Evolutionary conservation across 2,113 vertebrate species (phyloP), one percentile per base, ranked within the genome.

Genomic region (Leptobrachium ailaonicum): DNA sequence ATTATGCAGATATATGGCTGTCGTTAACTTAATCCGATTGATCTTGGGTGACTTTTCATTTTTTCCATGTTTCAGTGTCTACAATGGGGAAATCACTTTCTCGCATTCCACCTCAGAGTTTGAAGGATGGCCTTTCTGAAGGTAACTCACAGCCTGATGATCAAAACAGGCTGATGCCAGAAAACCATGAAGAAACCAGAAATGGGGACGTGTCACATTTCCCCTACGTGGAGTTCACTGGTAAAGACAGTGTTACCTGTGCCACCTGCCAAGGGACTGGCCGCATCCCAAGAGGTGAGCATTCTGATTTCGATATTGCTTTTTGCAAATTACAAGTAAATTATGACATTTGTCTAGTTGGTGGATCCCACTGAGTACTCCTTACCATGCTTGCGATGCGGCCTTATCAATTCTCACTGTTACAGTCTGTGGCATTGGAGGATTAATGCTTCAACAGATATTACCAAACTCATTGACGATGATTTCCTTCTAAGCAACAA

Each of bases 191-290:
- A 12, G 72, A 92, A 50, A 91, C 85, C 0, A 95, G 97, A 69
- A 95, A 96, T 1, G 88, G 73, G 32, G 95, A 99, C n/a, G 96
- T 98, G 2, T 98, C 97, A 0, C 97, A 99, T 87, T 99, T 99
- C 86, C 98, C 97, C 0, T 99, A 99, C 0, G 97, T 99, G 87
- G 98, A 99, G 86, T 99, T 99, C 79, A 99, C 98, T 0, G 97
- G 98, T 53, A 92, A 96, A 83, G 98, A 99, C 87, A 98, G 98
- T 0, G 96, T 98, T 67, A 99, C 98, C 2, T 99, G 97, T 75
- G 97, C 96, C 1, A 98, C 97, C 0, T 99, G 97, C 85, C 97
- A 99, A 88, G 98, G 97, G 82, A 99, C 98, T 0, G 97, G 98
- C 77, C 92, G 98, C 82, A 99, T 99, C 86, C 98, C 98, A n/a